Base-by-base conservation (phyloP, 2,888 invertebrate genomes). In the Oxyteleia sp. region DNA sequence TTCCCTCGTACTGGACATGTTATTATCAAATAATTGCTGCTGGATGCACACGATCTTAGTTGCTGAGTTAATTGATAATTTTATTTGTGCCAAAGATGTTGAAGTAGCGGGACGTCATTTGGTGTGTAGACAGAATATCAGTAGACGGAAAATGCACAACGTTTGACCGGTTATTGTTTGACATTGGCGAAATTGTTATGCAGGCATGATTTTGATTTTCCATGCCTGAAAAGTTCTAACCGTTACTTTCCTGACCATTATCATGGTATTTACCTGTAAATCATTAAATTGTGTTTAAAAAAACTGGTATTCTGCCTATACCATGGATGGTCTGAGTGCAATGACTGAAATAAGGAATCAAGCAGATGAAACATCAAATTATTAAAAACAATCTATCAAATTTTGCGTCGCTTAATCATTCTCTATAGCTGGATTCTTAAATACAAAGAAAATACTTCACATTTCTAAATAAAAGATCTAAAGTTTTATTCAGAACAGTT, bases 1-100 rank as follows among this genome's bases (percentile, higher is more conserved):
- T 71, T 47, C 18, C 43, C 55, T 45, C 29, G 13, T 63, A 20
- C 11, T 38, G 38, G 38, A 38, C 38, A 38, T n/a, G n/a, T 3
- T 38, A n/a, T 38, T 38, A 11, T 38, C 41, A 41, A 41, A 41
- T 16, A 41, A 41, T 15, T 41, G 81, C 63, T 82, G 75, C 29
- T 69, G 20, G 75, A 82, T 82, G 76, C 76, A 72, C 78, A 68
- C 15, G 10, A 61, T 51, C 47, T 82, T 78, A 68, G 51, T 76
- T 82, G 53, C 63, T 45, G 15, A 59, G 55, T 63, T 78, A 45
- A 78, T 13, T 49, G 15, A 11, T 81, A 78, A 72, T 78, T 83
- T 83, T 74, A 59, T 78, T 83, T 74, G 82, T 83, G 82, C 82
- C 82, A 83, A 83, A 83, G 82, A 82, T 72, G 66, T 45, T 53